Evolutionary conservation across 2,797 vertebrate genomes (phyloP), one percentile per base, ranked within the genome.

Genomic region (Carapus acus): DNA sequence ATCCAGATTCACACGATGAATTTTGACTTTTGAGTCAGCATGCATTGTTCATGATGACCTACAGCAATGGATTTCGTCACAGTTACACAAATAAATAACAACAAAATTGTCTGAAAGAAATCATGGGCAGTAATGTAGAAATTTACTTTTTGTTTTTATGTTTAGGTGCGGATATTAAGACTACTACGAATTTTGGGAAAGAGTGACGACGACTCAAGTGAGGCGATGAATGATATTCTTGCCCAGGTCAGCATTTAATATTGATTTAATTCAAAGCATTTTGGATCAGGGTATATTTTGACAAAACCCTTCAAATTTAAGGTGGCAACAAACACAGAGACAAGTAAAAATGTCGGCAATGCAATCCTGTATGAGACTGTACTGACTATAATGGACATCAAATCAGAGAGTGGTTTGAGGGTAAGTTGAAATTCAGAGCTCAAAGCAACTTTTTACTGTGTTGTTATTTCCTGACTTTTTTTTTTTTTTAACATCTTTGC

Each of bases 201-300:
- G 86, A 93, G 93, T 50, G 96, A 99, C 41, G 96, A 99, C 8
- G 96, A 99, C 83, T 98, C 96, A 51, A 99, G 96, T 87, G 96
- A 99, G 91, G 96, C 96, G 65, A 99, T 99, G 96, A 99, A 99
- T 83, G 96, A 99, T 81, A 99, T 99, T 82, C 92, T 99, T 84
- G 96, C 96, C 77, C 96, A 99, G 92, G 96, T 99, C 62, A 85
- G 87, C 57, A 33, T 50, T 31, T 13, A 14, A 45, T 5, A 7
- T 24, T 43, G 4, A 2, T 33, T 46, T 34, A 16, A 17, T 31
- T 12, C 15, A 12, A 48, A 31, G 24, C 18, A 9, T 31, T 27
- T 22, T 11, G 2, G 2, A 19, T 34, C 38, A 15, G 17, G 13
- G 43, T 6, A 33, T 54, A 5, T 39, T 39, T 20, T 57, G 51